Conservation (phyloP, 1,140 invertebrate species). For the Drosophila simulans region DNA sequence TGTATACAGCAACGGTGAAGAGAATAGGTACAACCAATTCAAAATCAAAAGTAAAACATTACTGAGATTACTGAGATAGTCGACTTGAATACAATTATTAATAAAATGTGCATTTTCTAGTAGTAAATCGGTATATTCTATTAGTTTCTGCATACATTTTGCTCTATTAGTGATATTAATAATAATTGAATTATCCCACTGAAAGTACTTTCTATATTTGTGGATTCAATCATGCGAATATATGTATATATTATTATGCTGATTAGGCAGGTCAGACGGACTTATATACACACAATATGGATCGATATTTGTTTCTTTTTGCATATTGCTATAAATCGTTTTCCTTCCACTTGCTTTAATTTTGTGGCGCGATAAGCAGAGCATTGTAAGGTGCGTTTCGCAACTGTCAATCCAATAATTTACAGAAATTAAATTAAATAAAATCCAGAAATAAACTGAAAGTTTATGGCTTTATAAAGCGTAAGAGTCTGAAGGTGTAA, state of each 20-base stretch:
- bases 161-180: background rate
- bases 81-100: background rate
- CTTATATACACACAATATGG: background rate
- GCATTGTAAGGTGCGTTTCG: slow-evolving; percentile 6
- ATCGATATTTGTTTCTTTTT: slow-evolving; percentile 48
- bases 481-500: too few relatives aligned
- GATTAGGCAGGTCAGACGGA: slow-evolving; percentile 41
- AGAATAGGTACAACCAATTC: background rate
- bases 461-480: too few relatives aligned
- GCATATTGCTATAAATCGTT: slow-evolving; percentile 50
- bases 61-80: background rate
- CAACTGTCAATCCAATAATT: too few relatives aligned
- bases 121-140: background rate
- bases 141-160: background rate
- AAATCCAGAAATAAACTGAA: too few relatives aligned
- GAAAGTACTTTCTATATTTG: background rate
- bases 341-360: slow-evolving; percentile 19
- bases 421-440: too few relatives aligned
- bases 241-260: slow-evolving; percentile 7
- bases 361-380: slow-evolving; percentile 58
- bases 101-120: background rate
- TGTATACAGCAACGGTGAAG: slow-evolving; percentile 18
- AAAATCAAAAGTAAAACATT: background rate
- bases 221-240: too few relatives aligned
- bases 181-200: too few relatives aligned